phyloP scores from a whole-genome alignment of 2,797 vertebrate species.

The Characodon lateralis region DNA sequence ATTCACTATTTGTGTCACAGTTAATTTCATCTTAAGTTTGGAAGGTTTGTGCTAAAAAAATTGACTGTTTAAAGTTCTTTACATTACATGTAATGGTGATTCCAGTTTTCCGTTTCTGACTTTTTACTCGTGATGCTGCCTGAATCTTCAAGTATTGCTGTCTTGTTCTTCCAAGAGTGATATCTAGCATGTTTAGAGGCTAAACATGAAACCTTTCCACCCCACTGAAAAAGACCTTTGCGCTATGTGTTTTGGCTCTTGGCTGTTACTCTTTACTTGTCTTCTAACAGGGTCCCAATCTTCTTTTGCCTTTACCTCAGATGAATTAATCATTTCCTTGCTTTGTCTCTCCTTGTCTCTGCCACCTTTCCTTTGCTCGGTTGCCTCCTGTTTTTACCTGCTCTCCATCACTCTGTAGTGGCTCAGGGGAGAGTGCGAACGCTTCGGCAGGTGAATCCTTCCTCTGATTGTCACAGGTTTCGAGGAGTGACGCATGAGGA shows the following conservation, averaged over 20 bases:
- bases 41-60: not conserved
- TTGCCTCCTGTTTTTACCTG: not conserved
- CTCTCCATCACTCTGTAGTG: constrained; percentile 59
- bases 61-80: not conserved
- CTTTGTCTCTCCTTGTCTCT: constrained; percentile 16
- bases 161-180: not conserved
- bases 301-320: constrained; percentile 9
- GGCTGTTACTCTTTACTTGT: constrained; percentile 23
- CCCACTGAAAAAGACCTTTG: not conserved
- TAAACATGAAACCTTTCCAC: not conserved
- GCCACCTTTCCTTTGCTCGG: constrained; percentile 25
- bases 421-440: constrained; percentile 81
- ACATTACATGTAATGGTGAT: not conserved
- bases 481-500: constrained; percentile 63
- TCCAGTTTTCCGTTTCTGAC: not conserved
- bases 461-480: constrained; percentile 94
- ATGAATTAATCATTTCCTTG: constrained; percentile 29
- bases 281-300: constrained; percentile 31
- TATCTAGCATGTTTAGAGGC: not conserved
- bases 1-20: not conserved
- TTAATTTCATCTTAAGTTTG: not conserved
- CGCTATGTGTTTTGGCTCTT: not conserved
- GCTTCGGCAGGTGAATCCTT: constrained; percentile 94
- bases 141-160: not conserved
- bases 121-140: not conserved